Conservation (phyloP, 2,113 vertebrate species). For the Haliaeetus leucogaster region DNA sequence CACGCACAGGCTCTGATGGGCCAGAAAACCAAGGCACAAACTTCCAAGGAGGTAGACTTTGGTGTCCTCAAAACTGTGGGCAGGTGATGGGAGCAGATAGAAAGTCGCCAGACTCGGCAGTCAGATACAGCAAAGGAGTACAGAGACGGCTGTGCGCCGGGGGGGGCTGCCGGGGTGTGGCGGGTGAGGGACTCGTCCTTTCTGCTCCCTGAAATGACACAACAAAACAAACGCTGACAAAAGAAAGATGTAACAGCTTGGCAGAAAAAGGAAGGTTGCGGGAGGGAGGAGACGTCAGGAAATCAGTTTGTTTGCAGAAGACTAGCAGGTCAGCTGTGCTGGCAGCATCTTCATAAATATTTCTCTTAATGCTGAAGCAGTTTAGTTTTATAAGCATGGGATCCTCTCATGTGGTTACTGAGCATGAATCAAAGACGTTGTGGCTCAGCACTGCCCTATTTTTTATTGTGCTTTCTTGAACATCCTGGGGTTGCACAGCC, state of each 20-base stretch:
- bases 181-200: accelerated
- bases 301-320: neutral
- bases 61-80: neutral
- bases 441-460: neutral
- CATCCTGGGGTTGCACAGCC: neutral
- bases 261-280: neutral
- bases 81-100: neutral
- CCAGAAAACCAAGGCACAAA: neutral
- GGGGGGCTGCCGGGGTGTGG: neutral
- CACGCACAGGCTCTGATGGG: neutral
- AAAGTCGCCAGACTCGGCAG: neutral
- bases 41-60: neutral
- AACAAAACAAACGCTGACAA: neutral
- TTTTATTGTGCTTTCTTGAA: slow-evolving; percentile 5
- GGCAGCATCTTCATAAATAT: slow-evolving; percentile 30
- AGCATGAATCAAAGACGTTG: neutral
- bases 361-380: slow-evolving; percentile 25
- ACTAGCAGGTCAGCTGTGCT: slow-evolving; percentile 13
- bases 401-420: slow-evolving; percentile 32
- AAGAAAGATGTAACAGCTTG: neutral
- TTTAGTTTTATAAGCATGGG: slow-evolving; percentile 2
- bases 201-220: neutral
- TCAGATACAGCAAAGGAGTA: neutral
- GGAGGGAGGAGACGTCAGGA: neutral
- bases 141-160: accelerated